phyloP scores from a whole-genome alignment of 2,888 invertebrate genomes.

The Orthosia gothica region DNA sequence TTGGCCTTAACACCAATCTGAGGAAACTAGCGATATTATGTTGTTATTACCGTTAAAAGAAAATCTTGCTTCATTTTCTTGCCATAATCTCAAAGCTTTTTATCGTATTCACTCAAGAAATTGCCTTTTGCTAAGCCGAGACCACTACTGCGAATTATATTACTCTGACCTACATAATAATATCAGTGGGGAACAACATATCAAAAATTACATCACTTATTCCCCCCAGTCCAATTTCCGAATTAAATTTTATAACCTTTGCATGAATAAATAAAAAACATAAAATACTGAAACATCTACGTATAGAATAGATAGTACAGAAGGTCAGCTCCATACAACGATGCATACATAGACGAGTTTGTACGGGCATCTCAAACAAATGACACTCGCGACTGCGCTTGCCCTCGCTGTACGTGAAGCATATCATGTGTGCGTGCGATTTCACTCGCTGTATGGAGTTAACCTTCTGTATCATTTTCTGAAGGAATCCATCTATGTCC shows the following conservation, averaged over 20 bases:
- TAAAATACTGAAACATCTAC: conserved; percentile 51
- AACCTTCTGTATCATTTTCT: background rate
- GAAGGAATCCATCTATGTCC: conserved; percentile 35
- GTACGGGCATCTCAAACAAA: background rate
- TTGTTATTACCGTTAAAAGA: conserved; percentile 31
- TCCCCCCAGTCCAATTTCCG: conserved; percentile 55
- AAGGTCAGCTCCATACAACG: background rate
- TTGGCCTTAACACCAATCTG: background rate
- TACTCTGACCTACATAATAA: conserved; percentile 55
- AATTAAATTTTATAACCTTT: conserved; percentile 66
- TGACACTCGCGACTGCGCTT: too few species aligned
- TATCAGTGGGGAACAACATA: conserved; percentile 30
- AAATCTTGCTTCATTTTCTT: conserved; percentile 50
- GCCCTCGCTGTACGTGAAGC: background rate
- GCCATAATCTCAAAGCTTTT: conserved; percentile 44
- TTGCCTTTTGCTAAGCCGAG: conserved; percentile 41
- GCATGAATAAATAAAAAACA: conserved; percentile 66
- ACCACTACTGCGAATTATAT: conserved; percentile 49
- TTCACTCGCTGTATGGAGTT: background rate
- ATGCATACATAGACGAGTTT: background rate
- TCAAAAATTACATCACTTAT: conserved; percentile 54
- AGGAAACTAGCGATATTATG: conserved; percentile 13
- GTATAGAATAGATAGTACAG: background rate
- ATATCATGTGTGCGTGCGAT: background rate
- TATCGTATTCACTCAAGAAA: conserved; percentile 56